Conservation (phyloP, 2,888 invertebrate species). For the Mactromeris polynyma region DNA sequence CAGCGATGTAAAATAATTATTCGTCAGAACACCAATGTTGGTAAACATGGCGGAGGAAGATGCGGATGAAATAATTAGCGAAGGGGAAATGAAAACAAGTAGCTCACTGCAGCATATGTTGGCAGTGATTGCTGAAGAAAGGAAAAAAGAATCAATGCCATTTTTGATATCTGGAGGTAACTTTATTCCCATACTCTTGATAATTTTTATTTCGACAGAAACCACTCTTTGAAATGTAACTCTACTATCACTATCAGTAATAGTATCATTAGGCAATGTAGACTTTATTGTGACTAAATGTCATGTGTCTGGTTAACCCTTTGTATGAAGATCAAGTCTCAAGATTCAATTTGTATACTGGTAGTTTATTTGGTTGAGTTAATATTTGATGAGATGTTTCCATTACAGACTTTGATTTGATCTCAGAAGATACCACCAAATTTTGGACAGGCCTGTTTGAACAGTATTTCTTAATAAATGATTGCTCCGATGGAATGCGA, state of each 20-base stretch:
- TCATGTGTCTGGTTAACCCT: background rate
- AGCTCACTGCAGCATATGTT: slow-evolving; percentile 70
- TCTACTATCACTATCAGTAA: too few relatives aligned
- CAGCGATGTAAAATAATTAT: background rate
- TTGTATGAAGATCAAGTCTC: too few relatives aligned
- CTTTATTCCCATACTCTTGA: too few relatives aligned
- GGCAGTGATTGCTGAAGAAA: slow-evolving; percentile 68
- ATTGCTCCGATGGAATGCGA: slow-evolving; percentile 89
- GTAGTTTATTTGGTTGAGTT: too few relatives aligned
- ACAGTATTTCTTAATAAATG: slow-evolving; percentile 92
- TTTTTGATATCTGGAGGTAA: slow-evolving; percentile 70
- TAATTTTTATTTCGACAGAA: too few relatives aligned
- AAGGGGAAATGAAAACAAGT: slow-evolving; percentile 68
- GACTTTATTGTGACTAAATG: background rate
- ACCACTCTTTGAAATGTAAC: too few relatives aligned
- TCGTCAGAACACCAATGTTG: slow-evolving; percentile 10
- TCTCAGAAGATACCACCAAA: slow-evolving; percentile 93
- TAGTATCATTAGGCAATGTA: background rate
- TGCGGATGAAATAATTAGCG: slow-evolving; percentile 41
- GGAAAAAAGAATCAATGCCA: slow-evolving; percentile 59
- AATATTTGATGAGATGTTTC: background rate
- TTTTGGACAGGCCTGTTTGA: slow-evolving; percentile 99
- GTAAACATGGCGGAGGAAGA: slow-evolving; percentile 78
- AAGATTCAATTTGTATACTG: too few relatives aligned
- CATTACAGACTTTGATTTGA: slow-evolving; percentile 91